These are phyloP conservation scores for Mesorhabditis belari DNA, from an alignment of 2,888 invertebrate genomes.

Conservation along the genomic window DNA sequence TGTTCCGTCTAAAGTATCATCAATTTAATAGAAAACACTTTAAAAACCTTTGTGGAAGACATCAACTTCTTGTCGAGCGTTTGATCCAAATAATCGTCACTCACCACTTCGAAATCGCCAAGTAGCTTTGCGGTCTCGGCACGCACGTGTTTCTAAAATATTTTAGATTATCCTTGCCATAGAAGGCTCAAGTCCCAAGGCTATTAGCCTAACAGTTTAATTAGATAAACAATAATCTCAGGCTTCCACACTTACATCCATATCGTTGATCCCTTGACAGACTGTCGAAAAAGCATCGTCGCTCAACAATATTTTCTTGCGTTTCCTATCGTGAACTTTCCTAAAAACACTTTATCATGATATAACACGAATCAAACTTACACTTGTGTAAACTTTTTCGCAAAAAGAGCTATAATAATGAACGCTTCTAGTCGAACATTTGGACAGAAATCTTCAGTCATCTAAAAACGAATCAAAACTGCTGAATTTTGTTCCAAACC, in stretches of 20 bases:
- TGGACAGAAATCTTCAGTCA: background rate
- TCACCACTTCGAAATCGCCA: constrained; percentile 79
- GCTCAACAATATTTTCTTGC: constrained; percentile 67
- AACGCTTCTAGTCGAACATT: background rate
- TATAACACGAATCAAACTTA: background rate
- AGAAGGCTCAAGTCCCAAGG: background rate
- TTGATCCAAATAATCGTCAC: constrained; percentile 81
- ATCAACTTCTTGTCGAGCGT: constrained; percentile 94
- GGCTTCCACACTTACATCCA: constrained; percentile 66
- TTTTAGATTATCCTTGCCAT: background rate
- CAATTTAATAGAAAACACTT: background rate
- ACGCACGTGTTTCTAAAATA: constrained; percentile 26
- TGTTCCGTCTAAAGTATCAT: background rate
- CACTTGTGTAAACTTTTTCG: background rate
- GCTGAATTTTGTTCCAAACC: background rate
- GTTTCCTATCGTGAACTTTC: background rate
- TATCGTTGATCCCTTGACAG: constrained; percentile 84
- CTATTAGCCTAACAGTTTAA: background rate
- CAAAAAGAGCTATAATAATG: background rate
- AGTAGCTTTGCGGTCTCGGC: constrained; percentile 52
- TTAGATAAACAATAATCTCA: too few relatives aligned
- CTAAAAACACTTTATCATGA: background rate
- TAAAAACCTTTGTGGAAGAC: constrained; percentile 78
- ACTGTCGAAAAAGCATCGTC: constrained; percentile 94
- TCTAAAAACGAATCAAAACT: background rate